These are phyloP conservation scores for Lucilia sericata DNA, from an alignment of 1,140 invertebrate species.

Conservation along the genomic window DNA sequence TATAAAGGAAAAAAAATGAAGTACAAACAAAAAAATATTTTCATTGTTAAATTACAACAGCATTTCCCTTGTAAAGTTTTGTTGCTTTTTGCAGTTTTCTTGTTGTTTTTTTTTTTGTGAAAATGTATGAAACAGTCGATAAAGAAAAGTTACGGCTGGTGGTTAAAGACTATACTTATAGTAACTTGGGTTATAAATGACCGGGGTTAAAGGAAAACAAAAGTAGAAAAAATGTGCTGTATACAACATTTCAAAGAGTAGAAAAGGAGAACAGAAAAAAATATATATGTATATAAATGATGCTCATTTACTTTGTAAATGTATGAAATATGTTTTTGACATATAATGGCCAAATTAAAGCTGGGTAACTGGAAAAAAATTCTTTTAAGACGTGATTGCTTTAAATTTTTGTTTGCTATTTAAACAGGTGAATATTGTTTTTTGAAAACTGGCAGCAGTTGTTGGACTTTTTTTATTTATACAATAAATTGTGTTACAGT, in stretches of 20 bases:
- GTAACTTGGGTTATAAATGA: slow-evolving; percentile 12
- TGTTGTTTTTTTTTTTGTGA: not conserved
- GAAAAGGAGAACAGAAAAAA: not conserved
- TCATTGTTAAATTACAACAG: slow-evolving; percentile 6
- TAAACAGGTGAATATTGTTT: not conserved
- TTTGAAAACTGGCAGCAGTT: too few relatives aligned
- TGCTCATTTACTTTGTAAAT: slow-evolving; percentile 29
- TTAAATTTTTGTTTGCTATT: not conserved
- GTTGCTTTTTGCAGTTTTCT: not conserved
- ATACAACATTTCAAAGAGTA: not conserved
- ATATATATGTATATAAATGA: slow-evolving; percentile 22
- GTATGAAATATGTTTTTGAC: slow-evolving; percentile 24
- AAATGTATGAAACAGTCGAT: not conserved
- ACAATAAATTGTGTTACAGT: too few relatives aligned
- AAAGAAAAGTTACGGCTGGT: not conserved
- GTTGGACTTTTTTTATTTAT: too few relatives aligned
- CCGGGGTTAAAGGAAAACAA: not conserved
- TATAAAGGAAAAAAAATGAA: not conserved
- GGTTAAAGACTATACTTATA: not conserved
- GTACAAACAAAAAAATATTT: not conserved
- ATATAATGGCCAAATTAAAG: slow-evolving; percentile 29
- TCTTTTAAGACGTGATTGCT: not conserved
- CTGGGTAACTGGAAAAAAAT: not conserved
- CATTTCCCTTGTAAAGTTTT: not conserved
- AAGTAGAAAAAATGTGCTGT: not conserved